Evolutionary conservation across 2,113 vertebrate genomes (phyloP).

Genomic region (Syngnathus typhle): DNA sequence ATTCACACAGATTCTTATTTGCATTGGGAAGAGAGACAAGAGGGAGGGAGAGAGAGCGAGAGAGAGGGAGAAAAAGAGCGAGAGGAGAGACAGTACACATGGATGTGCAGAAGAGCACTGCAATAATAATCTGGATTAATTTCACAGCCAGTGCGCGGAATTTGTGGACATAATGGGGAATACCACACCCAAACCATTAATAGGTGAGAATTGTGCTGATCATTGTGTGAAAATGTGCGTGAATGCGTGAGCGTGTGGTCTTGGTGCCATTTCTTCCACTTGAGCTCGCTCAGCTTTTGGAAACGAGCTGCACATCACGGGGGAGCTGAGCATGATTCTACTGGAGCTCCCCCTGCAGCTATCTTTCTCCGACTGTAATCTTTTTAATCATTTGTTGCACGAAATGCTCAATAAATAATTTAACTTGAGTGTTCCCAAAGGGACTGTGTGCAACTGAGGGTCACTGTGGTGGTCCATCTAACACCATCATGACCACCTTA

Average conservation of each 20-base stretch:
- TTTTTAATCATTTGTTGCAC: neutral
- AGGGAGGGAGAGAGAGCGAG: neutral
- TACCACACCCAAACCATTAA: constrained; percentile 70
- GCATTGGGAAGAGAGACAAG: neutral
- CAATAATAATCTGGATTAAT: constrained; percentile 52
- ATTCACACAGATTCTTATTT: constrained; percentile 11
- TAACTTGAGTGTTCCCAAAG: neutral
- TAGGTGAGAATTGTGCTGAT: constrained; percentile 61
- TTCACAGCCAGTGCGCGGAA: constrained; percentile 61
- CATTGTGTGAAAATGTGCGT: constrained; percentile 1
- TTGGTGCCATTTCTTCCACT: constrained; percentile 26
- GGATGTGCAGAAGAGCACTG: constrained; percentile 59
- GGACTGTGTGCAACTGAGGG: neutral
- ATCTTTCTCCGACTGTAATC: neutral
- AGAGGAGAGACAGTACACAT: constrained; percentile 38
- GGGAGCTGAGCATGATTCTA: constrained; percentile 46
- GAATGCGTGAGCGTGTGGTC: constrained; percentile 34
- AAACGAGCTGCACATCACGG: constrained; percentile 52
- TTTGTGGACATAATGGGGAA: constrained; percentile 73
- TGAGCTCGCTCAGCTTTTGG: constrained; percentile 21
- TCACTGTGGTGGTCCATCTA: neutral
- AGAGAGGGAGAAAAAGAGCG: constrained; percentile 20
- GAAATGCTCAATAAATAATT: neutral
- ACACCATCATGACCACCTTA: neutral
- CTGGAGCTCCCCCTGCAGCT: neutral